Conservation (phyloP, 92 coral and sea anemone species). For the Zoanthus sociatus region DNA sequence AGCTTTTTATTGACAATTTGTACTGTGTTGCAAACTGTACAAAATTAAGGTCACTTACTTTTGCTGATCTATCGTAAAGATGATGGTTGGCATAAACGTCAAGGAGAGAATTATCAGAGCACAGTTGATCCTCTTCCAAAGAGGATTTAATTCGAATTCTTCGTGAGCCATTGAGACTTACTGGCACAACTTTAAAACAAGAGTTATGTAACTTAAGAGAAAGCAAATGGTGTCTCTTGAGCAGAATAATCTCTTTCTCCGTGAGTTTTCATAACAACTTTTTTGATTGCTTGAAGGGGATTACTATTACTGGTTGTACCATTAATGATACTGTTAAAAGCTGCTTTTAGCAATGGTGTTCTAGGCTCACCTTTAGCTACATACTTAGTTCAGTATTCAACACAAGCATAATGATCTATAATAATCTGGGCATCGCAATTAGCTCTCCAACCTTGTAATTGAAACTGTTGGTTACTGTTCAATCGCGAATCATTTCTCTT, state of each 20-base stretch:
- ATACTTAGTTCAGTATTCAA: conserved; percentile 33
- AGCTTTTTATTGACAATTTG: conserved; percentile 42
- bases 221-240: conserved; percentile 4
- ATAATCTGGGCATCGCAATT: conserved; percentile 45
- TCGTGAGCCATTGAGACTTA: conserved; percentile 19
- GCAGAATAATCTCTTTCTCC: conserved; percentile 38
- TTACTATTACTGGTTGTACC: conserved; percentile 20
- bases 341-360: conserved; percentile 41
- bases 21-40: conserved; percentile 13
- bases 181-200: conserved; percentile 10
- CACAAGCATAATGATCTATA: conserved; percentile 20
- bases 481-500: conserved; percentile 60
- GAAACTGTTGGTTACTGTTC: conserved; percentile 65
- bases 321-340: conserved; percentile 38
- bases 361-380: conserved; percentile 47
- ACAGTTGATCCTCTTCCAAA: not conserved
- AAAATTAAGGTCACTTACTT: conserved; percentile 3
- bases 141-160: not conserved
- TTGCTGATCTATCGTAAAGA: not conserved
- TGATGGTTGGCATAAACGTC: conserved; percentile 14
- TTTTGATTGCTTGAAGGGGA: conserved; percentile 47
- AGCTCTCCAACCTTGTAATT: conserved; percentile 68
- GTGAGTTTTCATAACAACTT: conserved; percentile 18
- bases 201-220: not conserved
- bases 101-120: conserved; percentile 27